Base-by-base conservation (phyloP, 2,888 invertebrate genomes). In the Clunio marinus region DNA sequence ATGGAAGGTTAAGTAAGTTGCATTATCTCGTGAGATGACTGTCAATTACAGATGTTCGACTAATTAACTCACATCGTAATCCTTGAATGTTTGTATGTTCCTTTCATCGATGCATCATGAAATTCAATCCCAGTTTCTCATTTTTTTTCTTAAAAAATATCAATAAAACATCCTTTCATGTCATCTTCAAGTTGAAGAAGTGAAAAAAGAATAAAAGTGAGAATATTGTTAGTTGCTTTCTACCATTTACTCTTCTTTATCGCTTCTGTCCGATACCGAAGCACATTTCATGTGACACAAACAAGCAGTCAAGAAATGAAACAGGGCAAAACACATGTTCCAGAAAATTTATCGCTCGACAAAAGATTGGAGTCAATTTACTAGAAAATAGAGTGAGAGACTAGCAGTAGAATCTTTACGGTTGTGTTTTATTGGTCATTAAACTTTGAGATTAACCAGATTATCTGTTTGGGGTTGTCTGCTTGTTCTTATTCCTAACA, bases 381-480 rank as follows among this genome's bases (percentile, higher is more conserved):
- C 22, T 13, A 41, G 35, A 27, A 62, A 24, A 62, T 15, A n/a
- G n/a, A n/a, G n/a, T 13, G 17, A 63, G n/a, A 37, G 45, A 45
- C 45, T 32, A 13, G 13, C 45, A 5, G 4, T 13, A n/a, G 15
- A 45, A 3, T 45, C 13, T 7, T 45, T 7, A 45, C 17, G 17
- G 45, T 17, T 51, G 2, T 4, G 17, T 45, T 45, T 63, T 63
- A 63, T 63, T 63, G 46, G 45, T 20, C 28, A 63, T 46, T 63
- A 63, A 63, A 63, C 62, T 62, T 28, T 46, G 63, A 63, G 63
- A 63, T 63, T 63, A 27, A 45, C 63, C 63, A 63, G 63, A 63
- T 37, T n/a, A 41, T 60, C 13, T 46, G 2, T 46, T 8, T 51
- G 51, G 5, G 51, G 22, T 51, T 51, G n/a, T n/a, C n/a, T n/a